These are phyloP conservation scores for Temnothorax rugatulus DNA, from an alignment of 2,888 invertebrate genomes.

Conservation along the genomic window DNA sequence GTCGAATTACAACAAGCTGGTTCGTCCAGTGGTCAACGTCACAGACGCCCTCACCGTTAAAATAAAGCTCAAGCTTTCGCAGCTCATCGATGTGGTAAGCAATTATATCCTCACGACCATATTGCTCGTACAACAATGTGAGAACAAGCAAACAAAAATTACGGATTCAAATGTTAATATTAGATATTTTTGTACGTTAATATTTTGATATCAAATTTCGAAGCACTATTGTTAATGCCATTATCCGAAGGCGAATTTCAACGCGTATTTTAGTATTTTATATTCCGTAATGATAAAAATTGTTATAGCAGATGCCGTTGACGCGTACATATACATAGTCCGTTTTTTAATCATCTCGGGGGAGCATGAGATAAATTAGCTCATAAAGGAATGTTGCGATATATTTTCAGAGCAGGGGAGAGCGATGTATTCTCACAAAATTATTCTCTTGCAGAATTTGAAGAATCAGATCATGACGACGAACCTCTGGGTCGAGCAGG, in stretches of 20 bases:
- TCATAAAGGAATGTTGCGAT: constrained; percentile 1
- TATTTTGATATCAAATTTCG: neutral
- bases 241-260: neutral
- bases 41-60: constrained; percentile 94
- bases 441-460: constrained; percentile 88
- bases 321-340: neutral
- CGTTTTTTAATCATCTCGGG: constrained; percentile 8
- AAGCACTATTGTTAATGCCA: neutral
- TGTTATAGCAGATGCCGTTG: neutral
- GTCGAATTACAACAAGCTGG: constrained; percentile 95
- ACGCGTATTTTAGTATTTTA: too few relatives aligned
- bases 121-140: neutral
- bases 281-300: constrained; percentile 9
- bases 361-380: neutral
- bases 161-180: neutral
- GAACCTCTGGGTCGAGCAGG: constrained; percentile 90
- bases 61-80: constrained; percentile 95
- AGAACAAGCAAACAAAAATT: neutral
- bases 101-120: neutral
- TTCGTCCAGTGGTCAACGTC: constrained; percentile 94
- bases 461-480: constrained; percentile 91
- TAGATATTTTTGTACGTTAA: neutral
- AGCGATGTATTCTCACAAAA: constrained; percentile 29
- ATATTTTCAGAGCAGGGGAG: constrained; percentile 10
- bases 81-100: constrained; percentile 96